Evolutionary conservation across 2,797 vertebrate genomes (phyloP).

Genomic region (Florisuga fusca): DNA sequence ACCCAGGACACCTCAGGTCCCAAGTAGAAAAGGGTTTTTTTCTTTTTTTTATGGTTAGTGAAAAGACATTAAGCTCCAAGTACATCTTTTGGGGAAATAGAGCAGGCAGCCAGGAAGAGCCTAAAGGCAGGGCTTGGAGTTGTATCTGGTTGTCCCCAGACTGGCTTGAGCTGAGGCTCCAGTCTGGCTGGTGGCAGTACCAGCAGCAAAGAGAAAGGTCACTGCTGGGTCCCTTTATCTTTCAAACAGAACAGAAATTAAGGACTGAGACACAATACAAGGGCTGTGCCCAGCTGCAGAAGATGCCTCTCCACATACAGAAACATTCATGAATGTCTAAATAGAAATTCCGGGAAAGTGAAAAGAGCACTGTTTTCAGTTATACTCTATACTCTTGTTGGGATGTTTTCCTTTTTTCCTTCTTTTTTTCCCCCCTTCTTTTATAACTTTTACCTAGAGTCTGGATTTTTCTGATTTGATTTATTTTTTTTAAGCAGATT

Average conservation of each 20-base stretch:
- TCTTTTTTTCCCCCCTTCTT: accelerated
- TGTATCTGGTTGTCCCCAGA: not conserved
- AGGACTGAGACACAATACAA: not conserved
- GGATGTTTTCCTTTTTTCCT: not conserved
- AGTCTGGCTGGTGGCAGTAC: not conserved
- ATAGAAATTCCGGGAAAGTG: conserved; percentile 12
- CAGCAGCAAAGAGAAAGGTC: not conserved
- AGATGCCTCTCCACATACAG: conserved; percentile 34
- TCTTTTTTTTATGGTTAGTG: not conserved
- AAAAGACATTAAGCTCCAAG: not conserved
- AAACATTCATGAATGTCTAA: not conserved
- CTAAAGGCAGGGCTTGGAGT: not conserved
- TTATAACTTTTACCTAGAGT: not conserved
- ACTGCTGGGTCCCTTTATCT: not conserved
- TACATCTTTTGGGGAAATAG: not conserved
- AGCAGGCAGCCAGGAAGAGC: not conserved
- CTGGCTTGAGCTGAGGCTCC: not conserved
- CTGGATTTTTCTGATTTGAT: not conserved
- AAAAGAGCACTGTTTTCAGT: conserved; percentile 9
- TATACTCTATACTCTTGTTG: not conserved
- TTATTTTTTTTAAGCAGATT: not conserved
- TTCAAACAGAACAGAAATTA: not conserved
- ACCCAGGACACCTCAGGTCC: not conserved
- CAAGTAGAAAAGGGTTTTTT: not conserved
- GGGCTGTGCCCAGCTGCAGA: not conserved